phyloP scores from a whole-genome alignment of 1,140 invertebrate species.

The Microplitis demolitor region DNA sequence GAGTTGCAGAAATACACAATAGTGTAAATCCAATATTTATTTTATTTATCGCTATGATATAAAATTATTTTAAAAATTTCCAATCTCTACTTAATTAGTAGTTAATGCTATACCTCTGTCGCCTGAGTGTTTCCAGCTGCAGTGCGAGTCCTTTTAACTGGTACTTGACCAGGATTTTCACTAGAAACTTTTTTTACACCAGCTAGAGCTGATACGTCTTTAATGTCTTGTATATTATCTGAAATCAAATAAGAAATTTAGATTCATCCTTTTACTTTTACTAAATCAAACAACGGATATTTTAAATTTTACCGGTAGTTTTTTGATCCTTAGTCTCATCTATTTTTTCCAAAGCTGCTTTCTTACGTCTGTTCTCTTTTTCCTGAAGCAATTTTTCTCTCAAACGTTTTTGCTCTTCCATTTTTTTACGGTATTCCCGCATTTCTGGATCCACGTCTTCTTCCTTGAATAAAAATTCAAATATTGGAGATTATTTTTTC shows the following conservation, averaged over 20 bases:
- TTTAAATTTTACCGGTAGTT: conserved; percentile 34
- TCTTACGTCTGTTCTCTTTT: conserved; percentile 68
- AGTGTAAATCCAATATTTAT: background rate
- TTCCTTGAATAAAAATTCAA: conserved; percentile 35
- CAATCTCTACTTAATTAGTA: background rate
- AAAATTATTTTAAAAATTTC: too few relatives aligned
- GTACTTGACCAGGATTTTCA: conserved; percentile 39
- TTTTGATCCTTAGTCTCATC: conserved; percentile 37
- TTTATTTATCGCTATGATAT: too few relatives aligned
- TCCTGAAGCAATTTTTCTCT: conserved; percentile 66
- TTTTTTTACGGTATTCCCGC: conserved; percentile 66
- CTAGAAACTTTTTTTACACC: conserved; percentile 29
- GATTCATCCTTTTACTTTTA: background rate
- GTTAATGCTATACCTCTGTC: conserved; percentile 52
- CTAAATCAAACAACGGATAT: background rate
- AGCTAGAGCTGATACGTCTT: conserved; percentile 28
- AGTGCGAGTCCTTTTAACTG: conserved; percentile 31
- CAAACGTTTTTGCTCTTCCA: conserved; percentile 69
- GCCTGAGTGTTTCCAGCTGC: conserved; percentile 37
- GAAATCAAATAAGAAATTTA: background rate
- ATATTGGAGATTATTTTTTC: conserved; percentile 14
- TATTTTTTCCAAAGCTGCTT: conserved; percentile 62
- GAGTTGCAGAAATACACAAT: too few relatives aligned
- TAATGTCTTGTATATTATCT: conserved; percentile 33
- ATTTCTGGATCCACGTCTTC: conserved; percentile 69